Conservation (phyloP, 2,113 vertebrate species). For the Pseudorhombus dupliciocellatus region DNA sequence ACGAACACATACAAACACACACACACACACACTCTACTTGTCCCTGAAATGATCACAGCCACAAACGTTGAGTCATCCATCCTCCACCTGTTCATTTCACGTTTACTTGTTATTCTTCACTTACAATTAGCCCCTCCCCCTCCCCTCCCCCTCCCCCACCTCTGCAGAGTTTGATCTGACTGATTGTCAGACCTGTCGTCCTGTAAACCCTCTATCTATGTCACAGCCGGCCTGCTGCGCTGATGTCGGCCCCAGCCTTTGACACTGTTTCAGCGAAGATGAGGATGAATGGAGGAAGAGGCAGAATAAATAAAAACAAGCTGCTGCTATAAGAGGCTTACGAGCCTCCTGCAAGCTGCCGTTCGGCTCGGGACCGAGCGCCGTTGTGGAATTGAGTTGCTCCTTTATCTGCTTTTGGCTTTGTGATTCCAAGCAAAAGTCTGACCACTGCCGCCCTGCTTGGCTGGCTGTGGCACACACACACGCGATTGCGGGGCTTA, state of each 20-base stretch:
- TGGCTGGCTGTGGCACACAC: constrained; percentile 56
- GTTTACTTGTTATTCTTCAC: constrained; percentile 37
- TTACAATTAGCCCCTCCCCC: constrained; percentile 38
- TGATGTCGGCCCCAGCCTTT: constrained; percentile 40
- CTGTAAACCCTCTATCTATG: constrained; percentile 61
- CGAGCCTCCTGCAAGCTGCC: constrained; percentile 73
- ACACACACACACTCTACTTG: constrained; percentile 25
- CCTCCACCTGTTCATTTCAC: constrained; percentile 34
- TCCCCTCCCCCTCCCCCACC: constrained; percentile 13
- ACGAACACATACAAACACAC: constrained; percentile 25
- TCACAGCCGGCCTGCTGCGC: constrained; percentile 65
- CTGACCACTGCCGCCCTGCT: constrained; percentile 69
- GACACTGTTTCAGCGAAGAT: constrained; percentile 50
- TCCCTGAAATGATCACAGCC: constrained; percentile 60
- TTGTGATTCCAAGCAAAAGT: constrained; percentile 73
- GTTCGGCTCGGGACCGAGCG: constrained; percentile 66
- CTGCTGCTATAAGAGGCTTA: constrained; percentile 80
- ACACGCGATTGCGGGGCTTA: constrained; percentile 63
- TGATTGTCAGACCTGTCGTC: constrained; percentile 60
- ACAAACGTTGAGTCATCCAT: constrained; percentile 54
- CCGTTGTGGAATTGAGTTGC: constrained; percentile 77
- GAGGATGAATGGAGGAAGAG: constrained; percentile 36
- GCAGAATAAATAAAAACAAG: constrained; percentile 34
- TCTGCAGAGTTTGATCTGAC: constrained; percentile 61
- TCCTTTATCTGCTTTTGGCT: constrained; percentile 75